Evolutionary conservation across 2,888 invertebrate genomes (phyloP), one percentile per base, ranked within the genome.

Genomic region (Acanthosepion esculentum): DNA sequence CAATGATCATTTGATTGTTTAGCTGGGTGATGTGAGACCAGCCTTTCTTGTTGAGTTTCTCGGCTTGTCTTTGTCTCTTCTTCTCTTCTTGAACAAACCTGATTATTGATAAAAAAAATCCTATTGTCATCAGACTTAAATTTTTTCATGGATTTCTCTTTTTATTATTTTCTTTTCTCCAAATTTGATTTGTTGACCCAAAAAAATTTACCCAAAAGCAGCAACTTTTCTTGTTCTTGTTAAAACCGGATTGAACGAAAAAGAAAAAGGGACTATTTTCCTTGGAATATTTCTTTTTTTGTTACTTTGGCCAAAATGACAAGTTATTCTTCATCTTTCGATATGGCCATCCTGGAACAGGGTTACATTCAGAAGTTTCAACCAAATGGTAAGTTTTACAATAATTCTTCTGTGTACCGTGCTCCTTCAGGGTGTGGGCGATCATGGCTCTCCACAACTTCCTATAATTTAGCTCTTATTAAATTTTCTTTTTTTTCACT

Each of bases 301-400:
- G 41, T 48, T 4, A 92, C 48, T 23, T 48, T 48, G 53, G 26
- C 12, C 48, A 48, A 50, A 50, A n/a, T 48, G 92, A 41, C 53
- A 29, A 92, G 18, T 92, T 48, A 93, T 93, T 48, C 93, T 53
- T 48, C 93, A 12, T 53, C 93, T 93, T 29, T 93, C 23, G 93
- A 93, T 93, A 53, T 93, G 33, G 93, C 50, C 15, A n/a, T 53
- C n/a, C 53, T 93, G 53, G 53, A 93, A 93, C 93, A 48, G 53
- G 48, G 93, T n/a, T 93, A 93, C 12, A 50, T 48, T 50, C 93
- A 93, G 18, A 93, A 48, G 48, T 93, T 50, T 29, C 93, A 93
- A n/a, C 29, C 93, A 93, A 48, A n/a, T 29, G 93, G 93, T 93
- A 93, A 93, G 93, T 41, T 41, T 41, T 41, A 41, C 41, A 41